A percentile compares a stretch with the other conserved stretches of the same genome.
Conservation (phyloP, 2,113 vertebrate species). For the Pimephales promelas region DNA sequence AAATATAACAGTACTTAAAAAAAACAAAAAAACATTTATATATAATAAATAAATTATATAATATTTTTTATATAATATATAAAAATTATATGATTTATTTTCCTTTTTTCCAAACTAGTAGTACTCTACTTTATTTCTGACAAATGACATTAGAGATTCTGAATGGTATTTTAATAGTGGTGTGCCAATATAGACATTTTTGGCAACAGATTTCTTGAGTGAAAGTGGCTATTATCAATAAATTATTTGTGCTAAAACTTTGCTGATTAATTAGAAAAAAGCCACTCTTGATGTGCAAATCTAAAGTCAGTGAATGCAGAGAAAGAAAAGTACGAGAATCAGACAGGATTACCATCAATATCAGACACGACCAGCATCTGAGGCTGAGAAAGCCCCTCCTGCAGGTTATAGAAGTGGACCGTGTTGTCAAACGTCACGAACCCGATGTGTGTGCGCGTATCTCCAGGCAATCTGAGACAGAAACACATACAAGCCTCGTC, state of each 20-base stretch:
- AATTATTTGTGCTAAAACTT: not conserved
- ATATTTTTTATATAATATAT: too few species aligned
- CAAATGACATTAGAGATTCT: too few species aligned
- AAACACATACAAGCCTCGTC: conserved; percentile 33
- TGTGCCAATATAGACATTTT: too few species aligned
- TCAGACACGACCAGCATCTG: conserved; percentile 98
- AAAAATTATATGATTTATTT: too few species aligned
- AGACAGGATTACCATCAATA: conserved; percentile 84
- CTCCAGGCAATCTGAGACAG: conserved; percentile 87
- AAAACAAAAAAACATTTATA: too few species aligned
- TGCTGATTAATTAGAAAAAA: not conserved
- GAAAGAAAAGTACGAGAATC: not conserved
- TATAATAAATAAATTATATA: too few species aligned
- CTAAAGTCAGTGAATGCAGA: not conserved
- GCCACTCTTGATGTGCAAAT: not conserved
- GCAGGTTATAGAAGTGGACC: conserved; percentile 96
- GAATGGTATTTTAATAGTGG: too few species aligned
- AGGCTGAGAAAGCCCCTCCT: conserved; percentile 93
- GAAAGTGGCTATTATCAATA: not conserved
- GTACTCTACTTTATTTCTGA: too few species aligned
- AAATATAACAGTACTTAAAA: too few species aligned
- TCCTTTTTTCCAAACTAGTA: too few species aligned
- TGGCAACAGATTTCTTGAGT: not conserved
- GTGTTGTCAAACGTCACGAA: conserved; percentile 97
- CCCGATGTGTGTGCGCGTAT: conserved; percentile 89